Base-by-base conservation (phyloP, 2,113 vertebrate genomes). In the Limnothrissa miodon region DNA sequence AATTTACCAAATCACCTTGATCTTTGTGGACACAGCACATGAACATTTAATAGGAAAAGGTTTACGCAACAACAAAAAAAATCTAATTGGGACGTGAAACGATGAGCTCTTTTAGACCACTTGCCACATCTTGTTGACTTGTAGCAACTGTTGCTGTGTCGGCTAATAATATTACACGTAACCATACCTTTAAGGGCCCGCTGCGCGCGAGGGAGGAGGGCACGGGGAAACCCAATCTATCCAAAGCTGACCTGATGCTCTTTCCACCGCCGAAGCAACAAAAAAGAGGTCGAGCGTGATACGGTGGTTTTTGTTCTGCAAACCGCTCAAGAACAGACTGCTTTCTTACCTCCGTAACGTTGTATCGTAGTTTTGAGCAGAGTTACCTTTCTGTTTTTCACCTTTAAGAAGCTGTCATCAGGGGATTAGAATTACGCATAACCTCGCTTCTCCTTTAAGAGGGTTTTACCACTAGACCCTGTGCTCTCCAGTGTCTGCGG, bases 171-270 rank as follows among this genome's bases (percentile, higher is more conserved):
- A 91, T 81, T 86, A 53, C n/a, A 39, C 82, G 84, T 85, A 85
- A 85, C 92, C 92, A 90, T 87, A 83, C 90, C 94, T 94, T 94
- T 94, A 95, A 94, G 91, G 90, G 89, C 81, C 78, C 17, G 83
- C 83, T 80, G 66, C 80, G 66, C 56, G 79, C 39, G 25, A 82
- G 83, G 80, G 29, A 74, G 29, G 66, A n/a, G 66, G 25, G 66
- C 66, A 86, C 82, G 36, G 45, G 86, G 91, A 89, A 92, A 92
- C 86, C 33, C 82, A 88, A 91, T 89, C 80, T 74, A 15, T 74
- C 66, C 66, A 74, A 74, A 74, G 7, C 66, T 29, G 66, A 84
- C 62, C 79, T 45, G 88, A 39, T 36, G 66, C 66, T 74, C 66
- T 74, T 74, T 74, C 66, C 66, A 74, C 29, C 66, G 33, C 66